phyloP scores from a whole-genome alignment of 2,797 vertebrate species.

The Orientallactaga sibirica region DNA sequence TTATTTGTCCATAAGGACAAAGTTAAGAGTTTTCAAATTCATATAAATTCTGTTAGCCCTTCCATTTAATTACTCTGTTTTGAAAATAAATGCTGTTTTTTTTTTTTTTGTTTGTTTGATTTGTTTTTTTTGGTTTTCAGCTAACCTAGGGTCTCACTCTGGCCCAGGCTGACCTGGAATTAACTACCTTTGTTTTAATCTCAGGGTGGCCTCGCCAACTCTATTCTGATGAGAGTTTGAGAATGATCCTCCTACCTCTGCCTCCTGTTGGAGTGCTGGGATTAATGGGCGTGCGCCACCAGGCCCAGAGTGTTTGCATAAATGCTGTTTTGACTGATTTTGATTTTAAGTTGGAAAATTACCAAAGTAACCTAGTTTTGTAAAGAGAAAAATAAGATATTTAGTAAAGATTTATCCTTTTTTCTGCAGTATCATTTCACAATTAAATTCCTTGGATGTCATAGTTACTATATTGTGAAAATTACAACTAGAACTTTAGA shows the following conservation, averaged over 20 bases:
- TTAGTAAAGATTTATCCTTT: constrained; percentile 13
- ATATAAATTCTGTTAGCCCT: neutral
- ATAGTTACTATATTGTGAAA: neutral
- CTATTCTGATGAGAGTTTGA: too few species aligned
- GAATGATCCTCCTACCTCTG: too few species aligned
- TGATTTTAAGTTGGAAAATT: too few species aligned
- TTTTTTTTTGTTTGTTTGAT: too few species aligned
- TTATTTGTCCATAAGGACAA: constrained; percentile 1
- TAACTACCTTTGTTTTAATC: too few species aligned
- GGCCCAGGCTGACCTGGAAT: too few species aligned
- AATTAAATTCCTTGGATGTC: neutral
- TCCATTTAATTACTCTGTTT: constrained; percentile 33
- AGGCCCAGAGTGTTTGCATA: too few species aligned
- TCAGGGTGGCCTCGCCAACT: too few species aligned
- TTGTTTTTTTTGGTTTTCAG: too few species aligned
- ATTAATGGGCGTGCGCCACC: too few species aligned
- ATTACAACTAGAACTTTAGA: neutral
- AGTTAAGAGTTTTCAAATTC: neutral
- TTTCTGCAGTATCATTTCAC: neutral
- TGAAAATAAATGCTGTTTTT: neutral
- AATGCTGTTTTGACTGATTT: neutral
- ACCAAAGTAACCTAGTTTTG: constrained; percentile 22
- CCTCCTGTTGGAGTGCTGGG: too few species aligned
- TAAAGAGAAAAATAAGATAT: neutral
- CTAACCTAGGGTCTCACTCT: too few species aligned